A percentile compares a stretch with the other conserved stretches of the same genome.
Conservation (phyloP, 2,113 vertebrate species). For the Proterorhinus semilunaris region DNA sequence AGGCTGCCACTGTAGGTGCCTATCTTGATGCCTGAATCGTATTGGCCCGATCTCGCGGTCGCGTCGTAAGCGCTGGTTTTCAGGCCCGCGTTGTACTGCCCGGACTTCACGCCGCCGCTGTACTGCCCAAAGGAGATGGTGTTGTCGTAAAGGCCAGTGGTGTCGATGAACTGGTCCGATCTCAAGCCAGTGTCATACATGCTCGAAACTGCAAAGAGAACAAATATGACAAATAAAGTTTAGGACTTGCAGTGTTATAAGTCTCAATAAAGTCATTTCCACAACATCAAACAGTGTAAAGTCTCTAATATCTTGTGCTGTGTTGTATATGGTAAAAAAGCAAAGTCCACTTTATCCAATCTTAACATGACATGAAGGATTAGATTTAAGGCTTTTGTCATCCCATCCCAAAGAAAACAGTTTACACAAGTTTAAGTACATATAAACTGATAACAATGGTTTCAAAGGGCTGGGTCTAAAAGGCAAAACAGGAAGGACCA, state of each 20-base stretch:
- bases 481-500: neutral
- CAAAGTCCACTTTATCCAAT: too few relatives aligned
- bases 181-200: constrained; percentile 27
- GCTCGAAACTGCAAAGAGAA: constrained; percentile 37
- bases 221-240: constrained; percentile 5
- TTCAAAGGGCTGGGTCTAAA: neutral
- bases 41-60: constrained; percentile 29
- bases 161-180: constrained; percentile 17
- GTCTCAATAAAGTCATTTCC: too few relatives aligned
- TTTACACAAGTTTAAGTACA: neutral
- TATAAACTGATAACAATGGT: neutral
- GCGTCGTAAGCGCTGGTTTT: neutral
- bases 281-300: too few relatives aligned
- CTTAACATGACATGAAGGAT: too few relatives aligned
- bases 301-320: too few relatives aligned
- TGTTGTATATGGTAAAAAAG: too few relatives aligned
- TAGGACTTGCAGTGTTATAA: too few relatives aligned
- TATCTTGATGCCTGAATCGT: constrained; percentile 21
- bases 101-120: constrained; percentile 23
- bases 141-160: constrained; percentile 10
- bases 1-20: constrained; percentile 2
- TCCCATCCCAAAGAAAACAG: neutral
- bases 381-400: too few relatives aligned
- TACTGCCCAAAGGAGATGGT: constrained; percentile 19
- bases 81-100: constrained; percentile 11